Conservation (phyloP, 2,113 vertebrate genomes). For the Haemorhous mexicanus region DNA sequence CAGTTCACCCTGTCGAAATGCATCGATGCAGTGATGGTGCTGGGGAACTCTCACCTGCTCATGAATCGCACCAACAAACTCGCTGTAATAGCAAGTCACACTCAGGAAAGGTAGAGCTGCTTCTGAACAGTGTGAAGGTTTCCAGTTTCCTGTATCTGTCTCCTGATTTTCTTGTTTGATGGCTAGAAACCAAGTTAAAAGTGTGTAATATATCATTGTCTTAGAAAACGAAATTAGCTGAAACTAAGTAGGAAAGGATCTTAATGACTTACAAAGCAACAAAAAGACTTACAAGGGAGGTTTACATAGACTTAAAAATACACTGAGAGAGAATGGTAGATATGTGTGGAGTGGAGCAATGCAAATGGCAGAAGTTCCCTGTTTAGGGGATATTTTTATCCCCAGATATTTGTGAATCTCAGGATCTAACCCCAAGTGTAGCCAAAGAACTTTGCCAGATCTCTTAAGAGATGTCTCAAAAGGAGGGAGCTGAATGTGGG, state of each 20-base stretch:
- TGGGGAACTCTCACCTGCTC: slow-evolving; percentile 90
- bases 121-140: neutral
- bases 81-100: slow-evolving; percentile 91
- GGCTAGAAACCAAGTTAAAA: neutral
- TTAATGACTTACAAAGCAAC: neutral
- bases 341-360: neutral
- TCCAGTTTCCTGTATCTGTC: accelerated
- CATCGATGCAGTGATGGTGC: slow-evolving; percentile 89
- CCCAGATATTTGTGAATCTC: neutral
- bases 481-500: neutral
- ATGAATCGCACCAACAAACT: slow-evolving; percentile 90
- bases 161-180: neutral
- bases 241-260: neutral
- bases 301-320: neutral
- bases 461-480: neutral
- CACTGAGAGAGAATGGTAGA: accelerated
- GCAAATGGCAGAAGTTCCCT: neutral
- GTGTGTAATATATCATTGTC: accelerated
- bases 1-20: slow-evolving; percentile 94
- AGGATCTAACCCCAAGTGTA: neutral
- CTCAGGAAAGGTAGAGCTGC: slow-evolving; percentile 85
- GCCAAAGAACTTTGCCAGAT: neutral
- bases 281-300: neutral
- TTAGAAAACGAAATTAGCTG: neutral
- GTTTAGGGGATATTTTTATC: neutral